Percentiles rank a stretch among this genome's conserved stretches.
Conservation (phyloP, 2,888 invertebrate genomes). For the Boloria euphrosyne region DNA sequence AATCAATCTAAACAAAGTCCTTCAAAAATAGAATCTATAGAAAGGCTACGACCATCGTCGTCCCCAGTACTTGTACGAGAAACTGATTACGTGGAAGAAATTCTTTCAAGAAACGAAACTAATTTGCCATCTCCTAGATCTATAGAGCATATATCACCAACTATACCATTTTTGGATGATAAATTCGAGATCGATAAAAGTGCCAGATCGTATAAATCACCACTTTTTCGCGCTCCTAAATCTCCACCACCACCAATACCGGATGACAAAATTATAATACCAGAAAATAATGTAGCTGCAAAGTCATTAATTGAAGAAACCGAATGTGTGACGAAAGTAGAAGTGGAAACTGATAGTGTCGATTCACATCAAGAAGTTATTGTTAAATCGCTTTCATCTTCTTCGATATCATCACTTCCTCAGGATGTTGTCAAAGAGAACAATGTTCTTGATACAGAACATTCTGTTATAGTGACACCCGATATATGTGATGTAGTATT, state of each 20-base stretch:
- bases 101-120: slow-evolving; percentile 34
- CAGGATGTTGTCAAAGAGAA: slow-evolving; percentile 51
- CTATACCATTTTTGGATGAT: slow-evolving; percentile 28
- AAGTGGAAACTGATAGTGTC: slow-evolving; percentile 35
- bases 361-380: slow-evolving; percentile 33
- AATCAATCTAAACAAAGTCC: slow-evolving; percentile 54
- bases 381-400: slow-evolving; percentile 47
- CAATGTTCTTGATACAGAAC: slow-evolving; percentile 46
- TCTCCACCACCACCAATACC: slow-evolving; percentile 62
- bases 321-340: slow-evolving; percentile 24
- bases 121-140: slow-evolving; percentile 47
- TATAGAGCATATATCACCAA: slow-evolving; percentile 55
- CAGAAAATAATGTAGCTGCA: slow-evolving; percentile 12
- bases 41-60: slow-evolving; percentile 53
- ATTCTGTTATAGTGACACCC: slow-evolving; percentile 51
- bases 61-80: slow-evolving; percentile 54
- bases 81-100: slow-evolving; percentile 36
- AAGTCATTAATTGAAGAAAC: slow-evolving; percentile 37
- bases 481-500: slow-evolving; percentile 56
- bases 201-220: slow-evolving; percentile 39
- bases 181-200: slow-evolving; percentile 24
- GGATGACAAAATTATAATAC: slow-evolving; percentile 17
- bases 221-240: slow-evolving; percentile 55
- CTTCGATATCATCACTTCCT: slow-evolving; percentile 50
- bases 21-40: slow-evolving; percentile 49